These are phyloP conservation scores for Dreissena rostriformis DNA, from an alignment of 1,140 invertebrate species.

Conservation along the genomic window DNA sequence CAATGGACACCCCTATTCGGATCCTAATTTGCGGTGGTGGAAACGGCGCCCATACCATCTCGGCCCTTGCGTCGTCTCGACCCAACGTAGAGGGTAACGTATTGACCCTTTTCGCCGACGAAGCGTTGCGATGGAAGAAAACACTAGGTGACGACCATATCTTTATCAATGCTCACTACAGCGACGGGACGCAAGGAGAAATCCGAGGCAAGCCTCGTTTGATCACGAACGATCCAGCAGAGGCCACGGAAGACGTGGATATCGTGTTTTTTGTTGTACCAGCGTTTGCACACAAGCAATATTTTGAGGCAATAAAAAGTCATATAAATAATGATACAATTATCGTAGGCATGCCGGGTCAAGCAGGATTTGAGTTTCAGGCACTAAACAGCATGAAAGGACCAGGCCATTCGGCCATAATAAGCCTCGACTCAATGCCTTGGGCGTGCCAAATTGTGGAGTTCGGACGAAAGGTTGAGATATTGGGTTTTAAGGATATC, in stretches of 20 bases:
- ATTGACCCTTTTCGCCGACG: constrained; percentile 69
- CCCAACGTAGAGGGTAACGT: constrained; percentile 66
- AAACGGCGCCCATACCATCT: constrained; percentile 71
- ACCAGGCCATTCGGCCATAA: constrained; percentile 48
- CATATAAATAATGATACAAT: constrained; percentile 62
- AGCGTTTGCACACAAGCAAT: constrained; percentile 68
- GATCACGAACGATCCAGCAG: constrained; percentile 66
- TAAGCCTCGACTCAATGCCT: constrained; percentile 69
- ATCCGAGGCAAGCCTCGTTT: constrained; percentile 61
- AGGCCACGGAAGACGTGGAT: constrained; percentile 61
- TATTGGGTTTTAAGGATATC: constrained; percentile 64
- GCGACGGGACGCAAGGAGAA: constrained; percentile 53
- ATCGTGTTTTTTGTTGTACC: constrained; percentile 69
- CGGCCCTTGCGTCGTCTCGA: constrained; percentile 68
- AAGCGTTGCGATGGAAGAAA: constrained; percentile 71
- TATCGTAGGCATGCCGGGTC: constrained; percentile 70
- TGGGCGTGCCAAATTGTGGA: constrained; percentile 69
- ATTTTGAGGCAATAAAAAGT: constrained; percentile 70
- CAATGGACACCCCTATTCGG: constrained; percentile 27
- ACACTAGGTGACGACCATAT: constrained; percentile 61
- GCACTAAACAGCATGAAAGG: constrained; percentile 59
- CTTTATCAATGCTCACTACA: constrained; percentile 59
- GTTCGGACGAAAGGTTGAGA: constrained; percentile 63
- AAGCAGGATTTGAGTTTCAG: constrained; percentile 73
- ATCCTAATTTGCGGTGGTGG: constrained; percentile 71